phyloP scores from a whole-genome alignment of 2,113 vertebrate genomes.

The Cranoglanis bouderius region DNA sequence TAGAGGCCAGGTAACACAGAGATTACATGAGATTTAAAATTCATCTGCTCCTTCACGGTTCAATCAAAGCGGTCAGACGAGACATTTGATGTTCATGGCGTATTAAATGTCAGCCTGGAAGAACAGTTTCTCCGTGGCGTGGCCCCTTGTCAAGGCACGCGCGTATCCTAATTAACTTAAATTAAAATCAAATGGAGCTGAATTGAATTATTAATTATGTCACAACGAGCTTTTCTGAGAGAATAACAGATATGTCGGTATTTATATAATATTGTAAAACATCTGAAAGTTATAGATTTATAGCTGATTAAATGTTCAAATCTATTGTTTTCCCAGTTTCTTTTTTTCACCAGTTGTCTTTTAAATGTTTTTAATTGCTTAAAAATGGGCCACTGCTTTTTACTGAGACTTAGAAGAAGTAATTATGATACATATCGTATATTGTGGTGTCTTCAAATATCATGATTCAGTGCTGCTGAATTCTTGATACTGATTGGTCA shows the following conservation, averaged over 20 bases:
- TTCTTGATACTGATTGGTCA: background rate
- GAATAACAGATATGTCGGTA: background rate
- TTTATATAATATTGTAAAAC: background rate
- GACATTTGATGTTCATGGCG: constrained; percentile 3
- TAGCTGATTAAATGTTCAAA: background rate
- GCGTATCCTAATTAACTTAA: background rate
- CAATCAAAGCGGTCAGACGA: background rate
- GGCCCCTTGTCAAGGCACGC: background rate
- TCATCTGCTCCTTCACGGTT: constrained; percentile 20
- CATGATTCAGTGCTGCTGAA: background rate
- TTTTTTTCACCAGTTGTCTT: background rate
- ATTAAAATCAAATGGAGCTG: background rate
- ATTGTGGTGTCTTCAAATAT: background rate
- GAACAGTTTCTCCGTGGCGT: background rate
- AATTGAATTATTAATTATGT: background rate
- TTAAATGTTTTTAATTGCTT: background rate
- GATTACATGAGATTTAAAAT: constrained; percentile 34
- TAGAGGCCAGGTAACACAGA: constrained; percentile 45
- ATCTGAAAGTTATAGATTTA: background rate
- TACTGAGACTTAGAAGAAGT: background rate
- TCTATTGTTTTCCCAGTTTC: background rate
- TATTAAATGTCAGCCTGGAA: constrained; percentile 29
- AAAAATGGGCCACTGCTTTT: background rate
- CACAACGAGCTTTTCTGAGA: background rate
- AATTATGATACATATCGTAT: background rate